Evolutionary conservation across 2,113 vertebrate genomes (phyloP), one percentile per base, ranked within the genome.

Genomic region (Siniperca knerii): DNA sequence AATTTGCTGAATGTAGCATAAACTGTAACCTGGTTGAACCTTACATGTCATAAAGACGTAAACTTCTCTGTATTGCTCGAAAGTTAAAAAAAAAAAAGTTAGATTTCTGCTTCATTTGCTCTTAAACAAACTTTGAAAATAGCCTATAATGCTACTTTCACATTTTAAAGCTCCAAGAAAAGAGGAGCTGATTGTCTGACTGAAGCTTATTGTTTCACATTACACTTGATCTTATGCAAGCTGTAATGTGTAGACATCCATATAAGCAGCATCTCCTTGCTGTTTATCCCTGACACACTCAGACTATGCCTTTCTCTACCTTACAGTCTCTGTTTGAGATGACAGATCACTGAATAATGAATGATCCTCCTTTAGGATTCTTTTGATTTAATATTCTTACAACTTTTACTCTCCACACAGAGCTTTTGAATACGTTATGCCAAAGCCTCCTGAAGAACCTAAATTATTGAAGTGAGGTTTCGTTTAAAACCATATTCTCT

Each of bases 381-480:
- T 68, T 73, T 52, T 87, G 21, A 86, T 90, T 54, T 64, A 16
- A 25, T 84, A 86, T 79, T 89, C 75, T 13, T 54, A 67, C 29
- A 71, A 77, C 42, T 73, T 73, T 65, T 10, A 18, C 48, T 46
- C 33, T 11, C 25, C 33, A 35, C 57, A 25, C 52, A 20, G 37
- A 85, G 76, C 29, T 16, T 15, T 50, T 65, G 72, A 86, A 87
- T 64, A 61, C 37, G 75, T 80, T 52, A 73, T 11, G n/a, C 29
- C 23, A 11, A 42, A 44, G 52, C 69, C 55, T 61, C 46, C 65
- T 25, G 66, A 60, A 46, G 52, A 77, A 4, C 33, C 42, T 84
- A 75, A 81, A 91, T 91, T 91, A 89, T 84, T 89, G 44, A 91
- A 64, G 50, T 55, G 82, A 79, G 77, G 81, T 68, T 83, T 81